Base-by-base conservation (phyloP, 1,140 invertebrate species). In the Bradynema listronoti region DNA sequence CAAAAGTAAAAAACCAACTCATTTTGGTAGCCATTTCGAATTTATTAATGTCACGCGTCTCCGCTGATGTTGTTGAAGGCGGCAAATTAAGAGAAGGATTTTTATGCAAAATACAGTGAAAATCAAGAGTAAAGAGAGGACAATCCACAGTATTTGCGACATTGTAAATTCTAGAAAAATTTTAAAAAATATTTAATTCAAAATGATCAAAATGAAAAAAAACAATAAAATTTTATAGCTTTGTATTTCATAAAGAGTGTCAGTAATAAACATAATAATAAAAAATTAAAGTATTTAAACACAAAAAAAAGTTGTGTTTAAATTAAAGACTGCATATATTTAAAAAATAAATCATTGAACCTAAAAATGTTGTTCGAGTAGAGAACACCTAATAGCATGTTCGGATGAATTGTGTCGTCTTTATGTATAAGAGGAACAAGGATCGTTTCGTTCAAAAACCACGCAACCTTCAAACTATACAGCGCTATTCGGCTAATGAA, bases 311-410 rank as follows among this genome's bases (percentile, higher is more conserved):
- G 19, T 39, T 11, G 11, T 39, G 36, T 11, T 19, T 39, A 39
- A 11, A 39, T 39, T 39, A 39, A 11, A n/a, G n/a, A n/a, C n/a
- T n/a, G n/a, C 19, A 39, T 11, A 39, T 39, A 11, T 39, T 39
- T 11, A 39, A 39, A 32, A 3, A 50, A 50, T 3, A 50, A 50
- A 4, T 19, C 16, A 47, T 7, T 7, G 7, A 14, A 50, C 47
- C 47, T 50, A 24, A 50, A 9, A 3, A 50, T 25, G 19, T 50
- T 50, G 27, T 50, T 32, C 5, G 47, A 50, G 27, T 30, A 50
- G 14, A 50, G 27, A 19, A 50, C 47, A 29, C 4, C 47, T n/a
- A 50, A 29, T 5, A 50, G 16, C 9, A 30, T 50, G 29, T 32
- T 19, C 3, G 27, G 47, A n/a, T 19, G 14, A 50, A 50, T 9